Evolutionary conservation across 2,888 invertebrate species (phyloP).

Genomic region (Leptinotarsa haldemani): DNA sequence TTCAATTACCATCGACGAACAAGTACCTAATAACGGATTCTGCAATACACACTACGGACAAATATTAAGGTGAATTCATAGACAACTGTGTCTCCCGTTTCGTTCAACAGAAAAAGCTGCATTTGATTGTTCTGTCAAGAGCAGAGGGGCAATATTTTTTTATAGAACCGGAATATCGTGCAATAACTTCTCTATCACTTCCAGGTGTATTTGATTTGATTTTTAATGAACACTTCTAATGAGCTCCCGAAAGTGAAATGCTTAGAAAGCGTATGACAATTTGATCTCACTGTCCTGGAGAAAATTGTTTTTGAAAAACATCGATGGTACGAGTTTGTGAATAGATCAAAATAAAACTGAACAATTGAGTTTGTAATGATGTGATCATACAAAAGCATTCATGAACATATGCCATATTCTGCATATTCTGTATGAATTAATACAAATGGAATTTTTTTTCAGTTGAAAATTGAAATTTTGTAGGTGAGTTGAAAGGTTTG

Average conservation of each 20-base stretch:
- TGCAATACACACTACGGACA: neutral
- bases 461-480: no score
- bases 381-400: no score
- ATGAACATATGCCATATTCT: no score
- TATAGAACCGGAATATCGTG: constrained; percentile 29
- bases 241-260: neutral
- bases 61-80: neutral
- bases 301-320: neutral
- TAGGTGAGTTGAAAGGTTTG: no score
- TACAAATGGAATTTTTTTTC: no score
- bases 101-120: constrained; percentile 23
- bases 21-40: neutral
- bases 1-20: neutral
- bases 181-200: constrained; percentile 2
- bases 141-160: constrained; percentile 35
- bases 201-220: constrained; percentile 14
- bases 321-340: no score
- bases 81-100: constrained; percentile 6
- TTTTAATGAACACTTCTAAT: constrained; percentile 7
- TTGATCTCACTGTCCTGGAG: neutral
- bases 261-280: neutral
- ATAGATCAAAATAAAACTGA: no score
- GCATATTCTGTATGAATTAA: no score
- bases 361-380: no score
- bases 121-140: constrained; percentile 40